Percentiles rank a stretch among this genome's conserved stretches.
Evolutionary conservation across 2,113 vertebrate genomes (phyloP).

Genomic region (Hyla sarda): DNA sequence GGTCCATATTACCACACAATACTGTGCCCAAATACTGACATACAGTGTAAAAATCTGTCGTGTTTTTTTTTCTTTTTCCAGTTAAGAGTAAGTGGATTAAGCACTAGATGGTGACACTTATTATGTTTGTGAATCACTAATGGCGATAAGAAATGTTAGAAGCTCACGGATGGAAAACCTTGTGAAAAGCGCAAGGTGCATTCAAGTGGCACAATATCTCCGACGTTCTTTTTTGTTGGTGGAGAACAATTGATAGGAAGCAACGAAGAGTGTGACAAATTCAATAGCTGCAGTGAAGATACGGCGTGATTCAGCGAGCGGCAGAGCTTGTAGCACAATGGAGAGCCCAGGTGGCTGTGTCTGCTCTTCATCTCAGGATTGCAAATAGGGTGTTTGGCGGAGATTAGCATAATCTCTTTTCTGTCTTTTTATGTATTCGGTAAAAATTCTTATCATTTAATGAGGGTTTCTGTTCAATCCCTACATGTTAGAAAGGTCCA

Average conservation of each 20-base stretch:
- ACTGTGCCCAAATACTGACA: too few relatives aligned
- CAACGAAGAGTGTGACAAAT: neutral
- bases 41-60: too few relatives aligned
- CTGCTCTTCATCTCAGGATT: neutral
- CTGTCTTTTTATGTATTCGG: neutral
- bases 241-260: constrained; percentile 6
- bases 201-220: neutral
- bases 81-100: too few relatives aligned
- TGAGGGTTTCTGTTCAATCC: neutral
- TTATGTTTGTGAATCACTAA: neutral
- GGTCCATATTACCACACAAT: too few relatives aligned
- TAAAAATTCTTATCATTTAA: neutral
- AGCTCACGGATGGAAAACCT: neutral
- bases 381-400: neutral
- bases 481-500: neutral
- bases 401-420: neutral
- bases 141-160: neutral
- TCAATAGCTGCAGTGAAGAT: constrained; percentile 2
- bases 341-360: neutral
- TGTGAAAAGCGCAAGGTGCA: neutral
- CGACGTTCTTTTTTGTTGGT: neutral
- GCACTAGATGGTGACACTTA: constrained; percentile 7
- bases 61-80: too few relatives aligned
- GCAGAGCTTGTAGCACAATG: neutral
- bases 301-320: neutral